Conservation (phyloP, 1,140 invertebrate species). For the Pararge aegeria region DNA sequence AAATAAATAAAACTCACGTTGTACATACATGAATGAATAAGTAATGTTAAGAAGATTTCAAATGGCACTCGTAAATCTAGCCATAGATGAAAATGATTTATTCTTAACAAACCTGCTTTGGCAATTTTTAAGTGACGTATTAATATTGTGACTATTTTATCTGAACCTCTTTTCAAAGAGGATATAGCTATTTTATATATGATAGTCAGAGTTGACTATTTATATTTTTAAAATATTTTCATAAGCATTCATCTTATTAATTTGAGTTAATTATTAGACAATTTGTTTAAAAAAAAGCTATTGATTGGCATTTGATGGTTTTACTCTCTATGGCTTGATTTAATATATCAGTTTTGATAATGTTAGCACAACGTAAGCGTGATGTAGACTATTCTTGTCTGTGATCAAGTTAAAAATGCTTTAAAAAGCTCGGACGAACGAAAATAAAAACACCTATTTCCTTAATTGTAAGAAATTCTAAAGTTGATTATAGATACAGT, state of each 20-base stretch:
- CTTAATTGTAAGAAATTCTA: not conserved
- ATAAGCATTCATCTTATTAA: too few relatives aligned
- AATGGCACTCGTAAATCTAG: not conserved
- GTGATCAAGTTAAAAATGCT: slow-evolving; percentile 1
- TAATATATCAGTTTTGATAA: not conserved
- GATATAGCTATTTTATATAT: too few relatives aligned
- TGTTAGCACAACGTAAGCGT: slow-evolving; percentile 15
- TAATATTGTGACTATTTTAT: too few relatives aligned
- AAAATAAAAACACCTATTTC: not conserved
- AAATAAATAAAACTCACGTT: slow-evolving; percentile 12
- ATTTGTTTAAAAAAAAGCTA: too few relatives aligned
- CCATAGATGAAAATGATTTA: not conserved
- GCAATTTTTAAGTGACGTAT: too few relatives aligned
- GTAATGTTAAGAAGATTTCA: not conserved
- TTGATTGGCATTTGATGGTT: not conserved
- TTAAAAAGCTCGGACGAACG: slow-evolving; percentile 2
- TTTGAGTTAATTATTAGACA: too few relatives aligned
- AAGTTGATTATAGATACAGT: not conserved
- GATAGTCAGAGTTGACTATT: too few relatives aligned
- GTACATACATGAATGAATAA: not conserved
- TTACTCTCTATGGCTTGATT: slow-evolving; percentile 1
- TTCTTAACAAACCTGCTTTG: too few relatives aligned
- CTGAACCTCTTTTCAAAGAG: too few relatives aligned
- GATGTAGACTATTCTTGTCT: not conserved
- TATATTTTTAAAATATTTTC: too few relatives aligned